These are phyloP conservation scores for Empis stercorea DNA, from an alignment of 2,888 invertebrate genomes.

Conservation along the genomic window DNA sequence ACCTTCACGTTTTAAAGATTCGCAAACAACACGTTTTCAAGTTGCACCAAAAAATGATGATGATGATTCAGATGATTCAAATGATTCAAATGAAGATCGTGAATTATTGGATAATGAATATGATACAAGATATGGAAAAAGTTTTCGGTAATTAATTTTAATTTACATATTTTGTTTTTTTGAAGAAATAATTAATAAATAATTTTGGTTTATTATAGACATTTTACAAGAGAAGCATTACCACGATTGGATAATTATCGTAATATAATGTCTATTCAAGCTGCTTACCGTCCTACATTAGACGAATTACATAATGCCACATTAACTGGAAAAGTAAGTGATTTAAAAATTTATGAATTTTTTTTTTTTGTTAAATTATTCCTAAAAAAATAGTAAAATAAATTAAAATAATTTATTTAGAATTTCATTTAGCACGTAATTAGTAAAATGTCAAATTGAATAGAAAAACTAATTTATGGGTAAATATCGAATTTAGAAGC, in stretches of 20 bases:
- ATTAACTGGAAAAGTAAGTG: constrained; percentile 61
- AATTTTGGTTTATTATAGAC: constrained; percentile 39
- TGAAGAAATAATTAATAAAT: not conserved
- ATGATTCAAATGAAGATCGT: constrained; percentile 36
- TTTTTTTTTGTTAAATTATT: too few species aligned
- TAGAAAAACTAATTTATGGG: too few species aligned
- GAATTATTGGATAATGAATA: constrained; percentile 40
- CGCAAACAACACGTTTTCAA: constrained; percentile 47
- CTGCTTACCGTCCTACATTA: constrained; percentile 72
- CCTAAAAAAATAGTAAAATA: too few species aligned
- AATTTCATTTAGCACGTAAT: too few species aligned
- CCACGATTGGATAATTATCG: constrained; percentile 81
- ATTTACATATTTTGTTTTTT: too few species aligned
- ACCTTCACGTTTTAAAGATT: constrained; percentile 46
- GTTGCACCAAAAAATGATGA: constrained; percentile 36
- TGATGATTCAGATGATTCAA: constrained; percentile 36
- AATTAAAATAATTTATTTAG: too few species aligned
- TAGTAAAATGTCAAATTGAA: too few species aligned
- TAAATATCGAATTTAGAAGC: too few species aligned
- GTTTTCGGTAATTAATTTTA: constrained; percentile 47
- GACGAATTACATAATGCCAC: constrained; percentile 82
- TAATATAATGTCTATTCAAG: constrained; percentile 77
- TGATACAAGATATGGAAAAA: constrained; percentile 63
- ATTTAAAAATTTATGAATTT: too few species aligned
- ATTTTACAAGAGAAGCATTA: constrained; percentile 75